Base-by-base conservation (phyloP, 2,113 vertebrate genomes). In the Syngnathus scovelli region DNA sequence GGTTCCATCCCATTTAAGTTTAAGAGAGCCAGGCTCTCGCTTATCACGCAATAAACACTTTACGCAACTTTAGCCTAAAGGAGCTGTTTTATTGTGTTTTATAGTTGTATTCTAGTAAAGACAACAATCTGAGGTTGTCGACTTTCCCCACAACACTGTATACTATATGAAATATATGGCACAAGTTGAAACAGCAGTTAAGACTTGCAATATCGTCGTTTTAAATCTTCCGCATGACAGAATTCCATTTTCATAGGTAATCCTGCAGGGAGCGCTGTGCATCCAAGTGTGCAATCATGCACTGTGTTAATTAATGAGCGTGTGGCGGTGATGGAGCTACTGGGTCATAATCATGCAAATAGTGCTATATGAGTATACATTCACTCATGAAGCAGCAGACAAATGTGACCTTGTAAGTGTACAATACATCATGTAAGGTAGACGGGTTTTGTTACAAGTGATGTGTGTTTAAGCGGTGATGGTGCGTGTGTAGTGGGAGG, bases 181-280 rank as follows among this genome's bases (percentile, higher is more conserved):
- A 58, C 27, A 58, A 6, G 55, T 37, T 7, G 27, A 33, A 33
- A 56, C 6, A 36, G 4, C 49, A 33, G 55, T 56, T 33, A 56
- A 27, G 27, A 36, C 55, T 58, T 33, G 27, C 27, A 33, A 15
- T 58, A 18, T 18, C 9, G 27, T 55, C 55, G 2, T 36, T 36
- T 36, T 36, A 18, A 18, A 15, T 16, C 55, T 58, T 16, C 6
- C 55, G 12, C 12, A 49, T 36, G 13, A 10, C 21, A n/a, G 37
- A 7, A 70, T 37, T 3, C 2, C 3, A 46, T 71, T 70, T 52
- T 79, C 74, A 49, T 15, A 19, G 38, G 64, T 69, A 39, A 69
- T 74, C 86, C 89, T 76, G 72, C 75, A 89, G 90, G 84, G 83
- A 19, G 88, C 84, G 82, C 87, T 83, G 74, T 66, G 19, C 44